These are phyloP conservation scores for Microplitis manilae DNA, from an alignment of 2,888 invertebrate species.

Conservation along the genomic window DNA sequence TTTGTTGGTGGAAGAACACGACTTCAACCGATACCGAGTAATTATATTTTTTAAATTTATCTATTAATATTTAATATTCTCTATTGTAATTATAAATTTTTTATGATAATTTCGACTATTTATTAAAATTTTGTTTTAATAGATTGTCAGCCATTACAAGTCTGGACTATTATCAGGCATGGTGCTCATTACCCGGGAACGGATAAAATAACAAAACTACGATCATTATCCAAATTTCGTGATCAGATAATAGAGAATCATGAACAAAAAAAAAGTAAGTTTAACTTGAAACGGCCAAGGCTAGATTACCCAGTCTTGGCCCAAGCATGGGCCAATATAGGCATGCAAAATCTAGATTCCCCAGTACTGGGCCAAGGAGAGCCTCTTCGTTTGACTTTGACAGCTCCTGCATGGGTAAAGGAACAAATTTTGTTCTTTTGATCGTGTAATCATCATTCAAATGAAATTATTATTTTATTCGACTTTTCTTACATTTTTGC, in stretches of 20 bases:
- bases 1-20: slow-evolving; percentile 77
- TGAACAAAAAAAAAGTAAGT: slow-evolving; percentile 74
- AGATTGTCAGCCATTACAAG: slow-evolving; percentile 82
- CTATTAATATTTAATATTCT: not conserved
- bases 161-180: slow-evolving; percentile 82
- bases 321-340: too few relatives aligned
- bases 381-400: too few relatives aligned
- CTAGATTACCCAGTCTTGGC: too few relatives aligned
- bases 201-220: slow-evolving; percentile 74
- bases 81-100: slow-evolving; percentile 7
- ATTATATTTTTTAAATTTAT: slow-evolving; percentile 51
- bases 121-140: slow-evolving; percentile 37
- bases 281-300: not conserved
- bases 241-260: slow-evolving; percentile 80
- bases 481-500: too few relatives aligned
- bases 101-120: slow-evolving; percentile 18
- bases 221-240: slow-evolving; percentile 75
- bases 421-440: too few relatives aligned
- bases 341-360: too few relatives aligned
- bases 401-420: too few relatives aligned
- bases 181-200: slow-evolving; percentile 80
- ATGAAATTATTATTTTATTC: too few relatives aligned
- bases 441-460: too few relatives aligned
- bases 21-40: slow-evolving; percentile 79
- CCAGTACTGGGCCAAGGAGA: too few relatives aligned